Conservation (phyloP, 2,888 invertebrate genomes). For the Epinotia bilunana region DNA sequence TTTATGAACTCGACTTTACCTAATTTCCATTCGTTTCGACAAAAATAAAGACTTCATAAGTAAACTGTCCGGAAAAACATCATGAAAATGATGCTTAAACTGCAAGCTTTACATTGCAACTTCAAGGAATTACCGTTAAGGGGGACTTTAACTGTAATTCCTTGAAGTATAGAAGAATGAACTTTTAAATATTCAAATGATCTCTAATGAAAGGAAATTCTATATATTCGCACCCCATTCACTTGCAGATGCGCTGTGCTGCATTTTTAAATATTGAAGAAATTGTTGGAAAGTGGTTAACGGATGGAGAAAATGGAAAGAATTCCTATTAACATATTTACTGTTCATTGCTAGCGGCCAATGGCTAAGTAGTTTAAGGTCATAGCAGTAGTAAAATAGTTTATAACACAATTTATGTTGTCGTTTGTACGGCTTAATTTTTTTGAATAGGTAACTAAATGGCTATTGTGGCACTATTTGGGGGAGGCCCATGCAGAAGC, state of each 20-base stretch:
- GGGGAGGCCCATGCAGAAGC: too few species aligned
- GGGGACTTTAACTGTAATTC: too few species aligned
- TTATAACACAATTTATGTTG: not conserved
- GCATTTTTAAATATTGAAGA: slow-evolving; percentile 41
- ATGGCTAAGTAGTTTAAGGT: not conserved
- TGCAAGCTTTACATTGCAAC: not conserved
- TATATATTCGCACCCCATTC: slow-evolving; percentile 37
- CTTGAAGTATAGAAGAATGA: slow-evolving; percentile 25
- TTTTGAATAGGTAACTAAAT: too few species aligned
- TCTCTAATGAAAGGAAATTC: slow-evolving; percentile 42
- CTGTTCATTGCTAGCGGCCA: slow-evolving; percentile 11
- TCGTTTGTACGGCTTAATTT: too few species aligned
- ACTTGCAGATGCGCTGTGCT: slow-evolving; percentile 24
- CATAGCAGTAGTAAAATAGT: not conserved
- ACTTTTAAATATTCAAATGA: slow-evolving; percentile 36
- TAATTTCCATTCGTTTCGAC: too few species aligned
- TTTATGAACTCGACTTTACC: too few species aligned
- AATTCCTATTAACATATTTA: slow-evolving; percentile 25
- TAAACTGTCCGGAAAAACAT: too few species aligned
- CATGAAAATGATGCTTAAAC: too few species aligned
- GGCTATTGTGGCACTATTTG: too few species aligned
- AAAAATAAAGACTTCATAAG: too few species aligned
- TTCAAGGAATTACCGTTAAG: slow-evolving; percentile 10
- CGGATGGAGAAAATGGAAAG: slow-evolving; percentile 12
- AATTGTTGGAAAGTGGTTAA: slow-evolving; percentile 26